Evolutionary conservation across 2,888 invertebrate genomes (phyloP), one percentile per base, ranked within the genome.

Genomic region (Metallyticus violacea): DNA sequence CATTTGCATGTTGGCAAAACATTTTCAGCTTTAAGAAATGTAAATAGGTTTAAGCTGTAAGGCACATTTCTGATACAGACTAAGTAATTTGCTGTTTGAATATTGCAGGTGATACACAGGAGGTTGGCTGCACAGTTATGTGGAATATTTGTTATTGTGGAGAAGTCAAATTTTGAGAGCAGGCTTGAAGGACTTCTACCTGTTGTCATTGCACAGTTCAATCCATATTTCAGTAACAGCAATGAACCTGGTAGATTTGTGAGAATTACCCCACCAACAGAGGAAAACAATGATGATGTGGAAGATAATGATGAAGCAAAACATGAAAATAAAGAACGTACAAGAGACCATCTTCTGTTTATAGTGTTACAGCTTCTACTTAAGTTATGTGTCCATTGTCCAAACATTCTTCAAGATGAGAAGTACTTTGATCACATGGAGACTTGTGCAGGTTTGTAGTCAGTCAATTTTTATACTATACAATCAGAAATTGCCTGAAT

Each of bases 111-210:
- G 0, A 92, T 93, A 6, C 95, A 97, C 89, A 94, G 95, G 27
- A 95, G 95, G 90, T 92, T 98, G 89, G 97, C 96, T 0, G 96
- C 96, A 0, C 97, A 97, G 90, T 91, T 98, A 0, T 94, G 95
- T 89, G 96, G 97, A 0, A 92, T 97, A 87, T 97, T 98, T 91
- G 95, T 97, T 0, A 94, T 94, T 88, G 94, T 95, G 0, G 98
- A 98, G 91, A 93, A 95, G 87, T 93, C 93, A 0, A 91, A 93
- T 2, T 98, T 98, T 91, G 94, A 95, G 89, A 92, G 92, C 0
- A 94, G 96, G 22, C 91, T 98, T 0, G 90, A 92, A 6, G 90
- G 91, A 0, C 89, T 97, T 7, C 92, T 97, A 0, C 94, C 96
- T 0, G 90, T 96, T 25, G 90, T 94, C 6, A 91, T 93, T 86